Percentiles rank a stretch among this genome's conserved stretches.
These are phyloP conservation scores for Gastracanthus pulcherrimus DNA, from an alignment of 2,888 invertebrate species.

Conservation along the genomic window DNA sequence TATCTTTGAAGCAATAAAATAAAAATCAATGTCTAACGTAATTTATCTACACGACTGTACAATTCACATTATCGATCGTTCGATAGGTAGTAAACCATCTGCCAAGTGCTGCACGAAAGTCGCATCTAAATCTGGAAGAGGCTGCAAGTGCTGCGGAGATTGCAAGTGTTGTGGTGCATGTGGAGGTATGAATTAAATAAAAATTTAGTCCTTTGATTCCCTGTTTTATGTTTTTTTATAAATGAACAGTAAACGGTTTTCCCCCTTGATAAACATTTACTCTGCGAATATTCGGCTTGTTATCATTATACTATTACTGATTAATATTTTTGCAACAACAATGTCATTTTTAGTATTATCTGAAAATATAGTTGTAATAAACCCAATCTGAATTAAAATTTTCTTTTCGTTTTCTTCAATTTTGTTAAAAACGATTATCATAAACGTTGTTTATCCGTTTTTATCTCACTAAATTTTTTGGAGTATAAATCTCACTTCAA, in stretches of 20 bases:
- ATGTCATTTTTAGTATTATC: neutral
- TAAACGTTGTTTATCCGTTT: too few species aligned
- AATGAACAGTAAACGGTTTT: neutral
- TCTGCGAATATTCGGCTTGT: neutral
- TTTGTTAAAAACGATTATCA: too few species aligned
- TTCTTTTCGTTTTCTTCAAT: too few species aligned
- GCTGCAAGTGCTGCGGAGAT: neutral
- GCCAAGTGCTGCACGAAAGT: neutral
- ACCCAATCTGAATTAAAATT: neutral
- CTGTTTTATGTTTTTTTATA: neutral
- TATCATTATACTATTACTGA: neutral
- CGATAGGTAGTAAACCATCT: neutral
- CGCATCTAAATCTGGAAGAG: neutral
- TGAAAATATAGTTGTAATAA: neutral
- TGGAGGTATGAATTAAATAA: slow-evolving; percentile 3
- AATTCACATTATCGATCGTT: neutral
- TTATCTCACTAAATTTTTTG: too few species aligned
- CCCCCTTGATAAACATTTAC: neutral
- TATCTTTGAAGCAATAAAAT: too few species aligned
- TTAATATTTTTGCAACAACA: neutral
- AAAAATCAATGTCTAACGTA: too few species aligned
- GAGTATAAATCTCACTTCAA: too few species aligned
- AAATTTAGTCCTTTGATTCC: neutral
- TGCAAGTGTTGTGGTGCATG: slow-evolving; percentile 41
- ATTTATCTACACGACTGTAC: too few species aligned